Evolutionary conservation across 2,113 vertebrate species (phyloP), one percentile per base, ranked within the genome.

Genomic region (Laticauda colubrina): DNA sequence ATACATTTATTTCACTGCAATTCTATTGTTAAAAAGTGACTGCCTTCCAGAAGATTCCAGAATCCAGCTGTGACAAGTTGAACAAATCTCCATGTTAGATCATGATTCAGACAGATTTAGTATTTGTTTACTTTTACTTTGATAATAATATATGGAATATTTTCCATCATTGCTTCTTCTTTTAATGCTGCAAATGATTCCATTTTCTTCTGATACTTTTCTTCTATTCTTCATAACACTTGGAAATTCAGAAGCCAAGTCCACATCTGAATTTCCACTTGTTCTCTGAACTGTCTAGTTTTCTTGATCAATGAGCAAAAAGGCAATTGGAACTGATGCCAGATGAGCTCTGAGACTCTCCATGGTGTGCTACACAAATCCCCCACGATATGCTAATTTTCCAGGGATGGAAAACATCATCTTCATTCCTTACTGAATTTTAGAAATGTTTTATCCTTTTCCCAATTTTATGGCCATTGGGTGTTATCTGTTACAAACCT

Each of bases 281-380:
- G 39, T 43, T 24, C 54, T 59, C 55, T 86, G 54, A 91, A 15
- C 20, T 64, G 21, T 39, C 57, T 45, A 23, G 11, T 10, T 64
- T 91, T 87, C 56, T 64, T 48, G 91, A 92, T 59, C 45, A 88
- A 54, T 88, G 57, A 64, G 45, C 75, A 85, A 88, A 88, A 92
- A 75, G 59, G 87, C 51, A 15, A 26, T 92, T 69, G 59, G 48
- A 88, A 92, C 34, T 45, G 45, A 24, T 61, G 45, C 23, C 29
- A 54, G 48, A 34, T 54, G 48, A 61, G 43, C 24, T 51, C 26
- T 64, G 45, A 39, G 21, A 11, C 34, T 29, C 48, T 29, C 15
- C 24, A 6, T 57, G 45, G 53, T 85, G 69, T 55, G n/a, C 24
- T n/a, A 53, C 51, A 92, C 87, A 92, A 54, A 88, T 57, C 48